A percentile compares a stretch with the other conserved stretches of the same genome.
These are phyloP conservation scores for Hedya salicella DNA, from an alignment of 2,888 invertebrate genomes.

Conservation along the genomic window DNA sequence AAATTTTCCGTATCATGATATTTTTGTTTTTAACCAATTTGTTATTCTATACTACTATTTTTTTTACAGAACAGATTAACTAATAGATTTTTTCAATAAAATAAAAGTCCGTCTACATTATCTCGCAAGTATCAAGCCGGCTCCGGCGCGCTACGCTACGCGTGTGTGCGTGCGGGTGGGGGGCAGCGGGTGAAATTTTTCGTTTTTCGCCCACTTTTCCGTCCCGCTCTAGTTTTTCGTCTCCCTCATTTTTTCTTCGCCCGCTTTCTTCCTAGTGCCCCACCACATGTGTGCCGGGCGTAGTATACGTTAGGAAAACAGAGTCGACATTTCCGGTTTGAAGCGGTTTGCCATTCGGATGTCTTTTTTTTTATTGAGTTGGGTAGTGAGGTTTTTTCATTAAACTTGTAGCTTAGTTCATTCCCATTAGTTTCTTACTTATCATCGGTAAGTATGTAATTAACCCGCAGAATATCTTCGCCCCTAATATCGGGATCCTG, in stretches of 20 bases:
- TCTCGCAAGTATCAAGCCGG: constrained; percentile 62
- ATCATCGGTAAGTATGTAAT: too few relatives aligned
- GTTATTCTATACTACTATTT: too few relatives aligned
- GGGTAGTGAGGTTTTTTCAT: background rate
- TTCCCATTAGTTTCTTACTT: too few relatives aligned
- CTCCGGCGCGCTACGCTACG: constrained; percentile 51
- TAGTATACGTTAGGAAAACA: constrained; percentile 58
- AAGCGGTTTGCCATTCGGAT: constrained; percentile 1
- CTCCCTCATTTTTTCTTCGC: constrained; percentile 85
- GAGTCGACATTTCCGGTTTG: constrained; percentile 74
- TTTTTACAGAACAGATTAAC: too few relatives aligned
- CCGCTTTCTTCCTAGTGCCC: constrained; percentile 84
- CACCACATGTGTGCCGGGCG: constrained; percentile 82
- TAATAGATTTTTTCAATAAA: too few relatives aligned
- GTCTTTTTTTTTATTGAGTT: background rate
- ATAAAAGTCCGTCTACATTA: background rate
- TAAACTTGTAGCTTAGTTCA: too few relatives aligned
- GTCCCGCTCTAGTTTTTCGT: constrained; percentile 85
- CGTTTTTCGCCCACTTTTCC: constrained; percentile 85
- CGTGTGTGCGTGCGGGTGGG: constrained; percentile 77
- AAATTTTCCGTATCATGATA: too few relatives aligned
- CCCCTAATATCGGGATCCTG: too few relatives aligned
- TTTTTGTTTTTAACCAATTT: too few relatives aligned
- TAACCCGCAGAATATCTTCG: too few relatives aligned
- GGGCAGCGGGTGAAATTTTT: constrained; percentile 79